Evolutionary conservation across 1,140 invertebrate genomes (phyloP).

Genomic region (Brachionus plicatilis): DNA sequence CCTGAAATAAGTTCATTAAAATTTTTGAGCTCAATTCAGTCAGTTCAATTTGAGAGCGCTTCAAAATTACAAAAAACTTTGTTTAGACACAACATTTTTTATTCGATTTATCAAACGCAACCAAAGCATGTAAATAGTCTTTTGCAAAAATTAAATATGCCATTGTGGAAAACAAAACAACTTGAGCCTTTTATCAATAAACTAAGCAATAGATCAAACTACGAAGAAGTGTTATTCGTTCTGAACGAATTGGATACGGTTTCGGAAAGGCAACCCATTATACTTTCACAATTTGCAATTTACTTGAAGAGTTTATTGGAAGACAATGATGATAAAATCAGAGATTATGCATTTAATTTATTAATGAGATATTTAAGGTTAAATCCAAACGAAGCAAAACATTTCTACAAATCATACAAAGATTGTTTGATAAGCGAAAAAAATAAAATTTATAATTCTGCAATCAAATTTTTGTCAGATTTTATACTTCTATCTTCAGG

Average conservation of each 20-base stretch:
- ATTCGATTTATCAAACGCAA: not conserved
- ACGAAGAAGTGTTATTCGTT: conserved; percentile 9
- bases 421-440: conserved; percentile 19
- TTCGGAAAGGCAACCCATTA: conserved; percentile 13
- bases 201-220: conserved; percentile 1
- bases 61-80: not conserved
- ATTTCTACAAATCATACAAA: not conserved
- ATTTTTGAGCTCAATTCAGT: conserved; percentile 16
- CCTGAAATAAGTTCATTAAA: conserved; percentile 34
- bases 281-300: conserved; percentile 3
- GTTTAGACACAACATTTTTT: not conserved
- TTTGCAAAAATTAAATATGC: conserved; percentile 2
- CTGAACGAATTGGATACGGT: conserved; percentile 18
- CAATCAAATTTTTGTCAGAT: conserved; percentile 18
- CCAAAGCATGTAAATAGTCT: conserved; percentile 24
- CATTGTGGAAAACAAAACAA: conserved; percentile 16
- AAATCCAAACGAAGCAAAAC: conserved; percentile 16
- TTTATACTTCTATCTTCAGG: conserved; percentile 3
- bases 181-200: conserved; percentile 36
- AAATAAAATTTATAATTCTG: conserved; percentile 15
- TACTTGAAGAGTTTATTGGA: not conserved
- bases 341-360: conserved; percentile 14
- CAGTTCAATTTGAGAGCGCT: not conserved
- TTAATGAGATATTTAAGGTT: conserved; percentile 28
- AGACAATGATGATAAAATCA: not conserved